Evolutionary conservation across 2,888 invertebrate species (phyloP), one percentile per base, ranked within the genome.

Genomic region (Cheilosia urbana): DNA sequence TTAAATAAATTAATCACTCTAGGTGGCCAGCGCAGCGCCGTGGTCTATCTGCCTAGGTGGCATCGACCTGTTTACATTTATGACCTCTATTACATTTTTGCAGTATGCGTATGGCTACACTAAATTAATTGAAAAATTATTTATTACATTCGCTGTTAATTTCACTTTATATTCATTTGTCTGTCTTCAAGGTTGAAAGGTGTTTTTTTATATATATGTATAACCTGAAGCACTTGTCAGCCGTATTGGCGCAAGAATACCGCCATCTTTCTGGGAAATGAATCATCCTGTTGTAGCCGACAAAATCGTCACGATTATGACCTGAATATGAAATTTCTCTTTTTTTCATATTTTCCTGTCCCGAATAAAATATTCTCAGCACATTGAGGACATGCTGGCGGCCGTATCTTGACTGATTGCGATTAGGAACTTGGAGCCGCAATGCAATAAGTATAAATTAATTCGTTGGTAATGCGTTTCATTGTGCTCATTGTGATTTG

Each of bases 221-320:
- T 15, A 69, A 65, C 21, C 5, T 24, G 4, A 37, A 58, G 40
- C 72, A 72, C 72, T 65, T 65, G 65, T 58, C 65, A 27, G 58
- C 37, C 13, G 4, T n/a, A n/a, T 37, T 37, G 55, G 63, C 45
- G 30, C 30, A 47, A 55, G 57, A 65, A 47, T 75, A 30, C 53
- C 63, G 49, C 65, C 72, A 51, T 55, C 62, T 17, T 58, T 47
- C 34, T 40, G 47, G 65, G 58, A 75, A 75, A 65, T 75, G 66
- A 75, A 66, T 75, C 65, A 75, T 55, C 57, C 47, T 15, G 15
- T 17, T 30, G 65, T 9, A 58, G 9, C 65, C 49, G 47, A 57
- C 75, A 65, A 65, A 75, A 75, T 57, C 75, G 65, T 66, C 75
- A 75, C 65, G 75, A 75, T 58, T 65, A 47, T 75, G 75, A 75